Evolutionary conservation across 1,140 invertebrate genomes (phyloP), one percentile per base, ranked within the genome.

Genomic region (Nixonia krombeini): DNA sequence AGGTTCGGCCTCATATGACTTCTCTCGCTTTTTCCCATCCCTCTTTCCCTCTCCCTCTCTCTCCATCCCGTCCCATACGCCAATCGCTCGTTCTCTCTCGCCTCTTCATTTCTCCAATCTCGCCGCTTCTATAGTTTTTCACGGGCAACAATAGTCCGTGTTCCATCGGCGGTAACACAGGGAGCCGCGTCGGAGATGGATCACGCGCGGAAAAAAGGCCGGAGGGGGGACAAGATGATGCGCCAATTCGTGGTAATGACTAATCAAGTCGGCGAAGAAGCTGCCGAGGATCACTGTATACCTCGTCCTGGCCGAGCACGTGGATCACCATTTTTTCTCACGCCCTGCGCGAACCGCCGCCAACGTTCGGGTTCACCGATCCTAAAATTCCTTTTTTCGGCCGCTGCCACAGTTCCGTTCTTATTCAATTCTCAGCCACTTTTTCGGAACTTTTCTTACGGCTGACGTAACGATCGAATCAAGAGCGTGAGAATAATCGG

Each of bases 221-320:
- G 23, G 38, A 16, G 21, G 15, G 38, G 45, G 13, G 12, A 56
- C 58, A 15, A 44, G 62, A 73, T 75, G 71, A 75, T 75, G 74
- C 63, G 72, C 77, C 74, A 68, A 67, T 72, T 75, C 70, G 64
- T 65, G 64, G 67, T 78, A 75, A 78, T 78, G 67, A 74, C 76
- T 74, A 77, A 78, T 78, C 76, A 75, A 74, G 52, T 61, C 37
- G 66, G 42, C 61, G 44, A 53, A n/a, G 38, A 53, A 68, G 47
- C 38, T 57, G 49, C 31, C 41, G 18, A 18, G 23, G n/a, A n/a
- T n/a, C n/a, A n/a, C 38, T 49, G 47, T 44, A 37, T 21, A 51
- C 37, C 46, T 42, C 28, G 42, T 37, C 23, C 44, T 57, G 49
- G 42, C 31, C 58, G 56, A 75, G 69, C 69, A 72, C 72, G 69